Percentiles rank a stretch among this genome's conserved stretches.
Conservation (phyloP, 1,140 invertebrate genomes). For the Neodiprion fabricii region DNA sequence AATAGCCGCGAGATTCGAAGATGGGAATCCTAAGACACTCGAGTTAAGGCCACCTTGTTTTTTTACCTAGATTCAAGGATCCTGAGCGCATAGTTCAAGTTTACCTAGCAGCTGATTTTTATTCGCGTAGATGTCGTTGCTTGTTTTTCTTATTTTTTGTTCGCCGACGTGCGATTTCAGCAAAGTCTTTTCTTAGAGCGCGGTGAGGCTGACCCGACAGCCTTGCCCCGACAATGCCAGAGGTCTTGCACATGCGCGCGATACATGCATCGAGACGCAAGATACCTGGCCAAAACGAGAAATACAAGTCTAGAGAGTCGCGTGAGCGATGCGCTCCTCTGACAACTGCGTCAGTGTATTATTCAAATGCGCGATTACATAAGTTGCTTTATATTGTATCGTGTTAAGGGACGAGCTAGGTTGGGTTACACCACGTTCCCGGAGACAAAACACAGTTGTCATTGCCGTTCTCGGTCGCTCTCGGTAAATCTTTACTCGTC, state of each 20-base stretch:
- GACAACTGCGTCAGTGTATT: not conserved
- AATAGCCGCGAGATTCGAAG: not conserved
- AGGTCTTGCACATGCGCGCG: not conserved
- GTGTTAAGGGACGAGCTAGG: conserved; percentile 24
- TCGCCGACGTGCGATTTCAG: not conserved
- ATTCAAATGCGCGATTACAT: conserved; percentile 22
- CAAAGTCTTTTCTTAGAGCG: not conserved
- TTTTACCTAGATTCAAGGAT: not conserved
- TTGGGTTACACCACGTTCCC: not conserved
- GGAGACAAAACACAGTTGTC: not conserved
- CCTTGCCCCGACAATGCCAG: conserved; percentile 6
- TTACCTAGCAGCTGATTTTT: not conserved
- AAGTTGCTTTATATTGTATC: conserved; percentile 31
- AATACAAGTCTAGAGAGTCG: not conserved
- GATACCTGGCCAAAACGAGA: not conserved
- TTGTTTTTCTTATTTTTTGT: not conserved
- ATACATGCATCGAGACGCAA: not conserved
- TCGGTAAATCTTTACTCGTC: not conserved
- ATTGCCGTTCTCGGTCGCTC: not conserved
- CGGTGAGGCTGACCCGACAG: not conserved
- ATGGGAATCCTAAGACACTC: no score
- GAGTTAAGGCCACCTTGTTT: no score
- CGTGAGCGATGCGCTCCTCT: not conserved
- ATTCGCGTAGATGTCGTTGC: no score
- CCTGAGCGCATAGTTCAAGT: not conserved